Evolutionary conservation across 2,888 invertebrate species (phyloP).

Genomic region (Pandemis heparana): DNA sequence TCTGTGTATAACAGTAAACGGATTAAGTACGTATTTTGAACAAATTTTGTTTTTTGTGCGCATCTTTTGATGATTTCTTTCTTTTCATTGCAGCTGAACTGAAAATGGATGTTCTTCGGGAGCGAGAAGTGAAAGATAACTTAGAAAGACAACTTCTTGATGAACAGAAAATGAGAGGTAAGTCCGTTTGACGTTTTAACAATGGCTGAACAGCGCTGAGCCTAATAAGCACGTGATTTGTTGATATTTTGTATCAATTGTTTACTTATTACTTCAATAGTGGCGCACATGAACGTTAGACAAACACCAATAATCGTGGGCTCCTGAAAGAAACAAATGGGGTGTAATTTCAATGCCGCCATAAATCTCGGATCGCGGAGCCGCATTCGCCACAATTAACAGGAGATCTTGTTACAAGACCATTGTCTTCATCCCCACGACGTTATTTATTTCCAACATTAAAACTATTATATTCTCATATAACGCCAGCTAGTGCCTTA

Average conservation of each 20-base stretch:
- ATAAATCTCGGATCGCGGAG: slow-evolving; percentile 74
- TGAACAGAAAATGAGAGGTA: slow-evolving; percentile 98
- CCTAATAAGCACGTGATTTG: background rate
- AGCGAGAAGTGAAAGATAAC: slow-evolving; percentile 97
- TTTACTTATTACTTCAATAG: no score
- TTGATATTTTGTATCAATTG: no score
- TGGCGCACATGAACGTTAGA: background rate
- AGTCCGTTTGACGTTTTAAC: slow-evolving; percentile 69
- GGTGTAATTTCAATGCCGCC: slow-evolving; percentile 74
- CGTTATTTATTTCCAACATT: slow-evolving; percentile 81
- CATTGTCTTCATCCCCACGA: slow-evolving; percentile 78
- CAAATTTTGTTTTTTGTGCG: background rate
- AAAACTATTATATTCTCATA: slow-evolving; percentile 80
- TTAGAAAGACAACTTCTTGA: slow-evolving; percentile 96
- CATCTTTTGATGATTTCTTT: slow-evolving; percentile 19
- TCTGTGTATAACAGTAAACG: slow-evolving; percentile 46
- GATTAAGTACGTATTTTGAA: background rate
- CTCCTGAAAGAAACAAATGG: slow-evolving; percentile 68
- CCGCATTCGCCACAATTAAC: slow-evolving; percentile 79
- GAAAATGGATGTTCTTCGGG: slow-evolving; percentile 97
- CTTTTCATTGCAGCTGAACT: slow-evolving; percentile 93
- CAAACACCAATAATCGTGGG: slow-evolving; percentile 9
- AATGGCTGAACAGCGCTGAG: background rate
- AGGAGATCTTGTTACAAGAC: slow-evolving; percentile 78
- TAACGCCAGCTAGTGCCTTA: slow-evolving; percentile 63